Evolutionary conservation across 2,888 invertebrate species (phyloP), one percentile per base, ranked within the genome.

Genomic region (Trichogramma dendrolimi): DNA sequence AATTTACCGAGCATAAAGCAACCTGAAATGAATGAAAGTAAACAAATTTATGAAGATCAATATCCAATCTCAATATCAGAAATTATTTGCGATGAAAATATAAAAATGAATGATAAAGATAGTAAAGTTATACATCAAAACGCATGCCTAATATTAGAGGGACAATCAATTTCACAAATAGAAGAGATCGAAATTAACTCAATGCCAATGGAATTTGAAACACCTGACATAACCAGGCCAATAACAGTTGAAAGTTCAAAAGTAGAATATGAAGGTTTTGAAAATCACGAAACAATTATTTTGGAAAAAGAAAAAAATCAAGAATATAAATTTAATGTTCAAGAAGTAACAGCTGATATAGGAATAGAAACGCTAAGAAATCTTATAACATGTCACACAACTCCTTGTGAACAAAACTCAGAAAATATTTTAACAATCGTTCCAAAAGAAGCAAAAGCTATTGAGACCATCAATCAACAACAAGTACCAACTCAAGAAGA

Each of bases 381-480:
- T 61, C 55, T 82, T 10, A 72, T 76, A 65, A 70, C 82, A 14
- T 79, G 76, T 3, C 80, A 82, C 72, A 70, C 80, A 8, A 77
- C 74, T 14, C 66, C 76, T 10, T 77, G 77, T 47, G 79, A 80
- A 56, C 75, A 75, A 56, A 74, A 75, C 64, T 70, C 72, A 2
- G 71, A 72, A 55, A 78, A 82, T 71, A 71, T 82, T 3, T 72
- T 78, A 8, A 77, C 76, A 67, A 79, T 76, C n/a, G 67, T 72
- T 49, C 81, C 82, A 4, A 80, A 76, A 66, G 79, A 82, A 73
- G 79, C 75, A 4, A 79, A 72, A 11, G 82, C 83, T 3, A 72
- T 79, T 67, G 72, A 79, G 53, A 80, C 81, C 67, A 70, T 83
- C 5, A 72, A 79, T 52, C 78, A 79, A 65, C 78, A 77, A 60